phyloP scores from a whole-genome alignment of 2,888 invertebrate genomes.

The Thysanoteuthis rhombus region DNA sequence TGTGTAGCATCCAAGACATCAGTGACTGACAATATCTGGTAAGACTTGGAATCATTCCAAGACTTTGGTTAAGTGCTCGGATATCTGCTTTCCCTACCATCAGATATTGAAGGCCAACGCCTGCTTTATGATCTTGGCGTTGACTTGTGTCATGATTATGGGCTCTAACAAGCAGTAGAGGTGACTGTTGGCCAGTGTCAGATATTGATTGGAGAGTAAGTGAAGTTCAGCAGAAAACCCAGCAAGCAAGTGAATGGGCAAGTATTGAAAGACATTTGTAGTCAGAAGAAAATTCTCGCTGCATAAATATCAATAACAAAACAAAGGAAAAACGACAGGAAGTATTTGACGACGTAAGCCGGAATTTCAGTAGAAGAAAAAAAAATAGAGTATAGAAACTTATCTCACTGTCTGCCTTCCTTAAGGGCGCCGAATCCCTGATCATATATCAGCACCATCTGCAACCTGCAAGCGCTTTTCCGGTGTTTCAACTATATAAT shows the following conservation, averaged over 20 bases:
- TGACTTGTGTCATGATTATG: background rate
- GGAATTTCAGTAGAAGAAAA: background rate
- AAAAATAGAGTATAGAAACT: too few relatives aligned
- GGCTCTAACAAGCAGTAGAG: background rate
- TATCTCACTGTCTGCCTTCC: too few relatives aligned
- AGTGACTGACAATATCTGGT: background rate
- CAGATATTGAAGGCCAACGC: background rate
- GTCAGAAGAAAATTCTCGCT: background rate
- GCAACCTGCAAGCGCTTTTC: too few relatives aligned
- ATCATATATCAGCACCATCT: too few relatives aligned
- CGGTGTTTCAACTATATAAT: too few relatives aligned
- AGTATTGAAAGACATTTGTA: background rate
- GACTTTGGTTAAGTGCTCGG: background rate
- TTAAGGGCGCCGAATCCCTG: too few relatives aligned
- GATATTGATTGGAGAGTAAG: background rate
- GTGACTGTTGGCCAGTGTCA: background rate
- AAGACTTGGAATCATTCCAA: background rate
- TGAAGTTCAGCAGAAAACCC: background rate
- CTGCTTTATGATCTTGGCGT: background rate
- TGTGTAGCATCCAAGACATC: background rate
- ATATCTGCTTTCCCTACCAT: background rate
- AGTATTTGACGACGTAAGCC: background rate
- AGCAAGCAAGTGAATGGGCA: background rate
- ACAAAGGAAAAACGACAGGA: background rate
- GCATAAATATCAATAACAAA: background rate